Evolutionary conservation across 2,797 vertebrate genomes (phyloP).

Genomic region (Clamator glandarius): DNA sequence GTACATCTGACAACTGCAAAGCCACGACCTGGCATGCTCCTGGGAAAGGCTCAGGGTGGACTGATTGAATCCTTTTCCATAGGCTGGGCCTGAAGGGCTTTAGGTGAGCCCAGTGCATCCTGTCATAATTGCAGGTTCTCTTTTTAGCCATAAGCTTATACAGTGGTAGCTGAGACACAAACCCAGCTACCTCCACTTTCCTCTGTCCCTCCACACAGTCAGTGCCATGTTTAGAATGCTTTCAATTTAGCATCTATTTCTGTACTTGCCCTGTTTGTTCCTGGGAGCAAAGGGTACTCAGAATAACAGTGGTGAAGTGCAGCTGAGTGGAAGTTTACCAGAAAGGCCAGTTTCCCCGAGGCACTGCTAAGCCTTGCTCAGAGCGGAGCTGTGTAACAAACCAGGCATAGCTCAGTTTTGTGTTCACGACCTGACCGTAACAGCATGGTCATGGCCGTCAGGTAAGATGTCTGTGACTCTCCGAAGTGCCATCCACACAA

Average conservation of each 20-base stretch:
- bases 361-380: neutral
- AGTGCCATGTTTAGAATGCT: neutral
- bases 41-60: neutral
- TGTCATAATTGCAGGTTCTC: neutral
- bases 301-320: neutral
- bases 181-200: neutral
- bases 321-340: neutral
- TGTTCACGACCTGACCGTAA: accelerated
- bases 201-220: neutral
- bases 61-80: neutral
- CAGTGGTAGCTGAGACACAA: neutral
- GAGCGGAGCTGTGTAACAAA: neutral
- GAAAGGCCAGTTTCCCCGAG: neutral
- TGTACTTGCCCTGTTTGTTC: neutral
- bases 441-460: accelerated
- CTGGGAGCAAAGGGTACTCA: neutral
- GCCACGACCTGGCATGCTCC: accelerated
- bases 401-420: neutral
- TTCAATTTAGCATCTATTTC: neutral
- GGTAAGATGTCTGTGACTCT: neutral
- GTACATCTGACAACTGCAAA: neutral
- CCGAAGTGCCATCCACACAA: neutral
- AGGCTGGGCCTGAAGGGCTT: neutral
- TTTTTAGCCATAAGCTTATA: neutral
- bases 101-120: neutral